Evolutionary conservation across 2,113 vertebrate genomes (phyloP), one percentile per base, ranked within the genome.

Genomic region (Sialia sialis): DNA sequence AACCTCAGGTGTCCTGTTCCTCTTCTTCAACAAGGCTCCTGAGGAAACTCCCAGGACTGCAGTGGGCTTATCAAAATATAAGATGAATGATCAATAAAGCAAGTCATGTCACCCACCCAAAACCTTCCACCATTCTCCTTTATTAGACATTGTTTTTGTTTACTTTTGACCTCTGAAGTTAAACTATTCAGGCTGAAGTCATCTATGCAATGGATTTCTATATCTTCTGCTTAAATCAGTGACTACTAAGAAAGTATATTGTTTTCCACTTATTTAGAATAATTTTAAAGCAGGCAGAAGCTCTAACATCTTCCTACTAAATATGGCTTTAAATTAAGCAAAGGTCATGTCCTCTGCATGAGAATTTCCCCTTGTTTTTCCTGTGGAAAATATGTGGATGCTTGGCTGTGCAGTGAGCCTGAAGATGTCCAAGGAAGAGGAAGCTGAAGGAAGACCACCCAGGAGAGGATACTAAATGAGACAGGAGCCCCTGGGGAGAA

Each of bases 361-460:
- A 94, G 41, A 56, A 89, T 82, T 95, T 94, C 49, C 78, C 64
- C 54, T 76, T 87, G 48, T 44, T 93, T 79, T 94, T 91, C 66
- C 78, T 84, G 84, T 75, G 66, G 74, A 94, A 96, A 95, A 82
- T 87, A 87, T 32, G 56, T 67, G 56, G 22, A 51, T 87, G 22
- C 82, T 81, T 91, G 95, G 48, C 66, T 78, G 30, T 49, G n/a
- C 66, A 82, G 30, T 36, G 66, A 84, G 52, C 56, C 49, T 63
- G 43, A 66, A 84, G 84, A 84, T 55, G 49, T 63, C 62, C 4
- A 6, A 84, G 43, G 66, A 91, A 64, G 0, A 0, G 19, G 38
- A 68, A 64, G n/a, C 52, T 89, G 74, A 44, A 91, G 78, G 64
- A 96, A 15, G 52, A 91, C 69, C 60, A 84, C 68, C 41, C 84